phyloP scores from a whole-genome alignment of 2,797 vertebrate genomes.

The Antrozous pallidus region DNA sequence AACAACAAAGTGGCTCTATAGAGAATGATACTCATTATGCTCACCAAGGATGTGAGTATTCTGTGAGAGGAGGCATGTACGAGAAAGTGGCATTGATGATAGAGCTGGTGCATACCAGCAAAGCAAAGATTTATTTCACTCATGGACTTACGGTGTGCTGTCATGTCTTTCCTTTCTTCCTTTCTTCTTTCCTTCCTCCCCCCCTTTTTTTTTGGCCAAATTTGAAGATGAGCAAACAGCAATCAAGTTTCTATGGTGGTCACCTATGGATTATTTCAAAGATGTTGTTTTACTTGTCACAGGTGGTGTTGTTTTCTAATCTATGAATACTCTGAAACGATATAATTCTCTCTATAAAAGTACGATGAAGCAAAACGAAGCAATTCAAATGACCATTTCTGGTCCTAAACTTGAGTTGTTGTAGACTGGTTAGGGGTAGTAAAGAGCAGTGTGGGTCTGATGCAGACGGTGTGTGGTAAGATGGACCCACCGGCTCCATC shows the following conservation, averaged over 20 bases:
- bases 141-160: background rate
- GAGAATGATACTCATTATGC: background rate
- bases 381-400: background rate
- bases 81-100: rapidly evolving
- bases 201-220: background rate
- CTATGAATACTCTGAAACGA: background rate
- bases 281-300: background rate
- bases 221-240: background rate
- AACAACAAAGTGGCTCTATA: background rate
- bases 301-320: background rate
- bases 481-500: background rate
- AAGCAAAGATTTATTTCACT: background rate
- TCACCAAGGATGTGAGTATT: background rate
- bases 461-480: background rate
- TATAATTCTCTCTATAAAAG: background rate
- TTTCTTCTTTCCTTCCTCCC: too few relatives aligned
- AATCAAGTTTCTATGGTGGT: background rate
- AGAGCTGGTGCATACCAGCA: rapidly evolving
- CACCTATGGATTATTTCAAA: background rate
- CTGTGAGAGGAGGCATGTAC: background rate
- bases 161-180: too few relatives aligned
- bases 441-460: background rate
- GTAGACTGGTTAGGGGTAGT: background rate
- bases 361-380: background rate
- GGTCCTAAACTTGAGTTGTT: background rate